Percentiles rank a stretch among this genome's conserved stretches.
Conservation (phyloP, 2,113 vertebrate genomes). For the Puntigrus tetrazona region DNA sequence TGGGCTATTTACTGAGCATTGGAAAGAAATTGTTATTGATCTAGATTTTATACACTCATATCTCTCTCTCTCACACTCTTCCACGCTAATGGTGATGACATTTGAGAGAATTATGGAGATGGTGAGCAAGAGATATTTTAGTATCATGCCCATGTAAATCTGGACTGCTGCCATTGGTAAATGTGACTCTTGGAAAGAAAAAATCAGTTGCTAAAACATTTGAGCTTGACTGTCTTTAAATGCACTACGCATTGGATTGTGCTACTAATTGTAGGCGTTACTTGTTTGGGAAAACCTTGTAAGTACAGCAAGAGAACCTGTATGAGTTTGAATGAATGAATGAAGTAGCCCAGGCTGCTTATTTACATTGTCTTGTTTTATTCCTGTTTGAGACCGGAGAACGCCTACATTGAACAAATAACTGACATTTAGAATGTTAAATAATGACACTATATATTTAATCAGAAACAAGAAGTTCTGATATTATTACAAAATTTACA, state of each 20-base stretch:
- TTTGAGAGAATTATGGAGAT: neutral
- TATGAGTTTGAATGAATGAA: neutral
- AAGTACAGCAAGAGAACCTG: neutral
- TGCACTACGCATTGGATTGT: neutral
- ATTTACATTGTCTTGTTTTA: neutral
- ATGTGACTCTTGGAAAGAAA: neutral
- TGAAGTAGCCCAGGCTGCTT: neutral
- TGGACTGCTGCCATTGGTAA: neutral
- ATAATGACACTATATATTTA: neutral
- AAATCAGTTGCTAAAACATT: neutral
- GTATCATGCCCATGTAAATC: neutral
- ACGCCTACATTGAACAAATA: neutral
- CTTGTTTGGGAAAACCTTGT: neutral
- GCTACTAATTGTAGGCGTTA: neutral
- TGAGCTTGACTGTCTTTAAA: neutral
- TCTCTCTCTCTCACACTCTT: neutral
- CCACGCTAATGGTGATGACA: neutral
- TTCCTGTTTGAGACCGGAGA: slow-evolving; percentile 8
- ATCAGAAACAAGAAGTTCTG: neutral
- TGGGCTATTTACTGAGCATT: slow-evolving; percentile 9
- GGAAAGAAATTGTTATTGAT: neutral
- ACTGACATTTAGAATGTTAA: neutral
- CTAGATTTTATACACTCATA: neutral
- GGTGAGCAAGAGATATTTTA: neutral
- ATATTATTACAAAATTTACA: neutral